These are phyloP conservation scores for Ammodytes marinus DNA, from an alignment of 2,113 vertebrate species.

Conservation along the genomic window DNA sequence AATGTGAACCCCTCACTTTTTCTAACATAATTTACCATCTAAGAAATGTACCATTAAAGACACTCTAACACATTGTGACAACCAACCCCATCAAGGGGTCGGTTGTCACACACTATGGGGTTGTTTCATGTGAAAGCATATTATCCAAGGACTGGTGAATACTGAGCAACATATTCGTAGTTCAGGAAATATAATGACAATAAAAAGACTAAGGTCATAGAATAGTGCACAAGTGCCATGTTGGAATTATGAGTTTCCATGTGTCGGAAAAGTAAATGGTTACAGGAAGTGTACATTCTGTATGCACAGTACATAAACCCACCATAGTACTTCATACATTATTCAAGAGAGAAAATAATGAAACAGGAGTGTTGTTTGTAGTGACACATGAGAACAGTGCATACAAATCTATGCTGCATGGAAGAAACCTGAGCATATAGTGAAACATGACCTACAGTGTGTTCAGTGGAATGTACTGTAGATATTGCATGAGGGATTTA, in stretches of 20 bases:
- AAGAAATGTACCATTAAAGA: no score
- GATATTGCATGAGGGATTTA: not conserved
- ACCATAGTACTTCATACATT: constrained; percentile 33
- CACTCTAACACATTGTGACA: no score
- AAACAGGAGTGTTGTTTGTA: constrained; percentile 20
- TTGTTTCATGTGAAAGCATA: constrained; percentile 17
- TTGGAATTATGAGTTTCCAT: constrained; percentile 5
- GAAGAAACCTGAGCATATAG: not conserved
- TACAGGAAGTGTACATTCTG: constrained; percentile 6
- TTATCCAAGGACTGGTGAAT: not conserved
- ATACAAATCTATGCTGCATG: not conserved
- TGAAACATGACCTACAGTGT: constrained; percentile 1
- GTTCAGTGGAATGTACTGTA: not conserved
- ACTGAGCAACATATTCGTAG: not conserved
- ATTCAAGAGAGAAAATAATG: constrained; percentile 26
- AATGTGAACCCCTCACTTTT: no score
- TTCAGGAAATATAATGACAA: constrained; percentile 9
- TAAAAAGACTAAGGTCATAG: not conserved
- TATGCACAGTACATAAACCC: constrained; percentile 15
- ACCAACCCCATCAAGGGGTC: no score
- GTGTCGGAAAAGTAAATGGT: not conserved
- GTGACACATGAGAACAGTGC: constrained; percentile 23
- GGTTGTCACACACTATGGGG: no score
- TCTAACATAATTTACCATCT: no score
- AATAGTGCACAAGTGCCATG: not conserved